Conservation (phyloP, 2,113 vertebrate genomes). For the Chiloscyllium plagiosum region DNA sequence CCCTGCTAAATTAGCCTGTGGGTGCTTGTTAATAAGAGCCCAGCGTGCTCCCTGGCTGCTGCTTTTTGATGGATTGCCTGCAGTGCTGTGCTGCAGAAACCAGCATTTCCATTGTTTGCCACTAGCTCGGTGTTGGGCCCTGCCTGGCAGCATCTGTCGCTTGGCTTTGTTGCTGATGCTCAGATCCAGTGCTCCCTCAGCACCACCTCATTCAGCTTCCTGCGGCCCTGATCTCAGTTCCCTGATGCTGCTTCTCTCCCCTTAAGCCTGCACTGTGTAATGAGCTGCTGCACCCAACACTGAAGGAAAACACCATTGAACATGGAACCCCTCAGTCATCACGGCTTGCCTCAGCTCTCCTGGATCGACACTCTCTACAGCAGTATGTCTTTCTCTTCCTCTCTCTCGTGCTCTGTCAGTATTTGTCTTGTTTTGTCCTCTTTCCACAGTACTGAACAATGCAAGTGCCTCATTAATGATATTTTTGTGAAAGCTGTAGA, state of each 20-base stretch:
- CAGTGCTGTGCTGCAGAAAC: not conserved
- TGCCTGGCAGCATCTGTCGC: not conserved
- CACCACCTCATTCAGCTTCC: not conserved
- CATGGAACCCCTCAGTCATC: conserved; percentile 92
- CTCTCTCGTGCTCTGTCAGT: conserved; percentile 38
- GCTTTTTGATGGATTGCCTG: not conserved
- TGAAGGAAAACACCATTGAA: conserved; percentile 41
- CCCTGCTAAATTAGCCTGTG: no score
- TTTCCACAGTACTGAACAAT: no score
- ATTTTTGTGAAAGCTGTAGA: no score
- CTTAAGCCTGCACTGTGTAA: not conserved
- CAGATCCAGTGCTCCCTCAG: not conserved
- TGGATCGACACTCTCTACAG: conserved; percentile 98
- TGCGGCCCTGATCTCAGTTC: not conserved
- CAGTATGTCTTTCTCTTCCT: conserved; percentile 65
- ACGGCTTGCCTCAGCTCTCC: conserved; percentile 85
- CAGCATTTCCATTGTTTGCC: not conserved
- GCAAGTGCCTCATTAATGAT: no score
- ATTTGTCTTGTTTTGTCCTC: not conserved
- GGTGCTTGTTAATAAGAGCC: no score
- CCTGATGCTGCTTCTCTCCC: not conserved
- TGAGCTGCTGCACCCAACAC: not conserved
- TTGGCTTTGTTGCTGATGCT: not conserved
- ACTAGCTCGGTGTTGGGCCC: not conserved
- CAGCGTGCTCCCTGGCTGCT: not conserved